A percentile compares a stretch with the other conserved stretches of the same genome.
These are phyloP conservation scores for Glaucopsyche alexis DNA, from an alignment of 2,888 invertebrate species.

Conservation along the genomic window DNA sequence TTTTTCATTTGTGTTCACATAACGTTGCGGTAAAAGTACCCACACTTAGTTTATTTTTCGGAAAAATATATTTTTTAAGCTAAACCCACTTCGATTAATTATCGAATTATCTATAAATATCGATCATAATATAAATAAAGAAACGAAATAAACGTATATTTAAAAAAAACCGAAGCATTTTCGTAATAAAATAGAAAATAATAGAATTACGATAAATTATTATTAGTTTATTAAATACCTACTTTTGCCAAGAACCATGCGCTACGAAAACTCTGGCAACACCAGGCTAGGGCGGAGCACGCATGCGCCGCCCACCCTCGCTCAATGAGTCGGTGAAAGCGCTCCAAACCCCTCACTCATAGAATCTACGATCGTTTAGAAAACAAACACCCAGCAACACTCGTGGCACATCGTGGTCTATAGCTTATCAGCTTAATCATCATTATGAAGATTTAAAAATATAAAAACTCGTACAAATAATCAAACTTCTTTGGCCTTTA, in stretches of 20 bases:
- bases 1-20: no score
- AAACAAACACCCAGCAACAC: constrained; percentile 24
- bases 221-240: neutral
- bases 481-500: neutral
- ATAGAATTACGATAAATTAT: no score
- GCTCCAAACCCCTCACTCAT: constrained; percentile 41
- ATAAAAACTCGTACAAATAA: no score
- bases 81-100: no score
- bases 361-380: constrained; percentile 24
- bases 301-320: constrained; percentile 69
- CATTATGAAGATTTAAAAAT: neutral
- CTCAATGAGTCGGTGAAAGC: constrained; percentile 63
- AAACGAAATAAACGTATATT: no score
- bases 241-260: constrained; percentile 11
- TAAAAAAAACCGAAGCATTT: no score
- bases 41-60: no score
- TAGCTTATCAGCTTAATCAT: neutral
- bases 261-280: constrained; percentile 40
- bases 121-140: no score
- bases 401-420: neutral
- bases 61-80: no score
- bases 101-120: no score
- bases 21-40: no score
- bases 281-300: constrained; percentile 44
- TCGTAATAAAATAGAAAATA: no score